phyloP scores from a whole-genome alignment of 2,797 vertebrate species.

The Eulemur rubriventer region DNA sequence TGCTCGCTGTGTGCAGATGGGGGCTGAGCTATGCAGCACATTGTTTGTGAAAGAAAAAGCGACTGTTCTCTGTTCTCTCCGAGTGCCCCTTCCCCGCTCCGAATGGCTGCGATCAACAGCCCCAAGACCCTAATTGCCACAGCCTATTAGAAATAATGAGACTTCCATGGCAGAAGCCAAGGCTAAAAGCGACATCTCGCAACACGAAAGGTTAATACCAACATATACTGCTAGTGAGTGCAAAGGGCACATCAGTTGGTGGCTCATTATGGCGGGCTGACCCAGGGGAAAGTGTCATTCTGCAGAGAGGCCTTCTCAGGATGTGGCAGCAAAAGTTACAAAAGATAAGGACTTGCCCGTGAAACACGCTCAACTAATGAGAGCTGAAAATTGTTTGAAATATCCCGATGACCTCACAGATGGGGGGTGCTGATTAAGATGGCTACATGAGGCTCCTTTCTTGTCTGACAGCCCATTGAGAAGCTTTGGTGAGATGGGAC shows the following conservation, averaged over 20 bases:
- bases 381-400: slow-evolving; percentile 89
- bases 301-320: slow-evolving; percentile 89
- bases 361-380: slow-evolving; percentile 93
- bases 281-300: slow-evolving; percentile 90
- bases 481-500: slow-evolving; percentile 92
- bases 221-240: slow-evolving; percentile 85
- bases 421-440: slow-evolving; percentile 91
- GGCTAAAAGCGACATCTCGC: slow-evolving; percentile 83
- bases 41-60: slow-evolving; percentile 79
- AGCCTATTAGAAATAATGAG: slow-evolving; percentile 91
- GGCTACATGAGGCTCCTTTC: slow-evolving; percentile 88
- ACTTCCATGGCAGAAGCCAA: slow-evolving; percentile 85
- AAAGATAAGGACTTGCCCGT: slow-evolving; percentile 87
- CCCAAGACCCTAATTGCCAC: slow-evolving; percentile 89
- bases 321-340: slow-evolving; percentile 89
- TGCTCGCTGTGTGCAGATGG: slow-evolving; percentile 45
- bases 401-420: slow-evolving; percentile 93
- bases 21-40: slow-evolving; percentile 72
- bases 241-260: slow-evolving; percentile 84
- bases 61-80: slow-evolving; percentile 76
- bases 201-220: slow-evolving; percentile 88
- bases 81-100: slow-evolving; percentile 64
- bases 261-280: slow-evolving; percentile 92
- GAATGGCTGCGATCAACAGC: slow-evolving; percentile 79
- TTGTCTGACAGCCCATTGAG: slow-evolving; percentile 89